Conservation (phyloP, 2,797 vertebrate species). For the Pantherophis vulpinus region DNA sequence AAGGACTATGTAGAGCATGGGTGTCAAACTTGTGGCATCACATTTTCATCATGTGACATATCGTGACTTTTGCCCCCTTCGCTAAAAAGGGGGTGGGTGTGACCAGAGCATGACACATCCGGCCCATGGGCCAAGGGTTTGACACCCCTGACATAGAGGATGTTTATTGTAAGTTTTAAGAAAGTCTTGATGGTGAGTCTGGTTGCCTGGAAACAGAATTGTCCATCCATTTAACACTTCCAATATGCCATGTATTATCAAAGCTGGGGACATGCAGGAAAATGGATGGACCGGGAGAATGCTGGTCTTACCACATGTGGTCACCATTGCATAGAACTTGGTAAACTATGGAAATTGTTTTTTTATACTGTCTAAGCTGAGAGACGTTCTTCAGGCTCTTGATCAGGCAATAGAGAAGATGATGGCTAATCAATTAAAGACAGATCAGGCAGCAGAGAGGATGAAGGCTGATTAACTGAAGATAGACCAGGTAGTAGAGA, state of each 20-base stretch:
- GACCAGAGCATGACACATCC: accelerated
- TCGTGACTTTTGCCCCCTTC: too few relatives aligned
- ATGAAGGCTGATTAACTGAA: neutral
- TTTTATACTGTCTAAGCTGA: neutral
- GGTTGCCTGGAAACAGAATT: neutral
- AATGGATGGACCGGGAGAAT: neutral
- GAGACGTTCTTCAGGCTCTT: neutral
- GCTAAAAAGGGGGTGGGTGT: too few relatives aligned
- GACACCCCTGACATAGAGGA: neutral
- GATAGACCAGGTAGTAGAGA: neutral
- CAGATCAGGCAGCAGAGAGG: neutral
- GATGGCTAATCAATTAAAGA: neutral
- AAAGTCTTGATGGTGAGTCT: neutral
- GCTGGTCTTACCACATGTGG: neutral
- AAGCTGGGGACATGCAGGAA: neutral
- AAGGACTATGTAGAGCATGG: neutral
- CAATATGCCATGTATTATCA: neutral
- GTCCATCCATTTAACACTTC: neutral
- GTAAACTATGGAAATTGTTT: neutral
- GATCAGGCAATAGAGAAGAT: neutral
- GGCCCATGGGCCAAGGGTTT: too few relatives aligned
- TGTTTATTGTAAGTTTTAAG: neutral
- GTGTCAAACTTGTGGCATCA: too few relatives aligned
- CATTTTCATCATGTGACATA: too few relatives aligned
- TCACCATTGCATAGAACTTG: neutral